Evolutionary conservation across 2,113 vertebrate species (phyloP).

Genomic region (Strigops habroptila): DNA sequence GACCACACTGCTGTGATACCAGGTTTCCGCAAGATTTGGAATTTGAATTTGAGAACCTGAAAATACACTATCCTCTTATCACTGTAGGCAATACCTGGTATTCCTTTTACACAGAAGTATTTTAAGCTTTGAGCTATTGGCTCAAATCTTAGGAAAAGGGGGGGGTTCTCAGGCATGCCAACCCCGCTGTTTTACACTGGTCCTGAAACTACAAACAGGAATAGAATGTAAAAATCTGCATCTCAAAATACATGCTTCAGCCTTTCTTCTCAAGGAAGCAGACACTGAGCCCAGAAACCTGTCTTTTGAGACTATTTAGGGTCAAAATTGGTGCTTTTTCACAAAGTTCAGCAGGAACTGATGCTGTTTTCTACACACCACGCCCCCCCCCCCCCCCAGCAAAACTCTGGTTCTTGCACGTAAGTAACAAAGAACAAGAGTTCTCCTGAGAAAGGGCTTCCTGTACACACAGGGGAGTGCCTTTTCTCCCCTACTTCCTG

Average conservation of each 20-base stretch:
- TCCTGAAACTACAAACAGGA: background rate
- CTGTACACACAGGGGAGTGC: background rate
- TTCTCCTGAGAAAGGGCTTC: background rate
- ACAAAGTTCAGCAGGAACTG: background rate
- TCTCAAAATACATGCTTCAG: background rate
- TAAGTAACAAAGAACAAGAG: too few relatives aligned
- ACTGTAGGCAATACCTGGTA: fast-evolving
- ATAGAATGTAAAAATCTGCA: fast-evolving
- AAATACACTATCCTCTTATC: fast-evolving
- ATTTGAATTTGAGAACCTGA: background rate
- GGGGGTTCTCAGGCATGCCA: background rate
- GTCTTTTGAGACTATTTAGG: background rate
- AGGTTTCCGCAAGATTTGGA: background rate
- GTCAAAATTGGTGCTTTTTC: background rate
- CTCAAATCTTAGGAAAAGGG: background rate
- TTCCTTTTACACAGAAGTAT: fast-evolving
- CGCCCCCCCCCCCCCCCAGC: background rate
- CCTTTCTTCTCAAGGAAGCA: background rate
- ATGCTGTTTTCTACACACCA: background rate
- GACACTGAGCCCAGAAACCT: background rate
- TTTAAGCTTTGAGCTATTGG: background rate
- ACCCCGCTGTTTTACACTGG: fast-evolving
- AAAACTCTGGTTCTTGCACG: background rate
- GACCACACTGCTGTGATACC: background rate
- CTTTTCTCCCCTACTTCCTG: background rate